phyloP scores from a whole-genome alignment of 1,140 invertebrate genomes.

The Lycorma delicatula region DNA sequence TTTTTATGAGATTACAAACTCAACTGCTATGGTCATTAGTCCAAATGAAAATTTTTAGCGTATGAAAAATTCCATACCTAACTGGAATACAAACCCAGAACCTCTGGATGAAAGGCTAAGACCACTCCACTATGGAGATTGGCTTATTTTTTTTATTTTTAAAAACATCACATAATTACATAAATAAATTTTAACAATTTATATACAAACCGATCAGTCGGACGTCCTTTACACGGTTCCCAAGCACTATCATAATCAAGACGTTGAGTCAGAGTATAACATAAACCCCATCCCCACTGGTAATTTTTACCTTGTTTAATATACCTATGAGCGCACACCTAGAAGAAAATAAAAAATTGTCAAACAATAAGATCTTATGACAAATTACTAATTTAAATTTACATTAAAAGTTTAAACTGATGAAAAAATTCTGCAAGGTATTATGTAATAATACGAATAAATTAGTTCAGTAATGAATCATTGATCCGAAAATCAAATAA shows the following conservation, averaged over 20 bases:
- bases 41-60: too few species aligned
- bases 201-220: slow-evolving; percentile 57
- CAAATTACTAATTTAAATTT: neutral
- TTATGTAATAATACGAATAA: too few species aligned
- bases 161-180: neutral
- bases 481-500: too few species aligned
- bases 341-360: slow-evolving; percentile 21
- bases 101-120: too few species aligned
- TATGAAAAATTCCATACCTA: too few species aligned
- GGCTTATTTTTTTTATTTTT: neutral
- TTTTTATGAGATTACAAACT: too few species aligned
- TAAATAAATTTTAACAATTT: slow-evolving; percentile 8
- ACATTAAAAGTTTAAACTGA: neutral
- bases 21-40: too few species aligned
- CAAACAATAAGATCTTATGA: too few species aligned
- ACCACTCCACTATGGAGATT: too few species aligned
- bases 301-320: slow-evolving; percentile 58
- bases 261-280: slow-evolving; percentile 70
- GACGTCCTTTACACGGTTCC: slow-evolving; percentile 72
- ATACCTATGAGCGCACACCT: slow-evolving; percentile 89
- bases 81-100: too few species aligned
- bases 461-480: neutral
- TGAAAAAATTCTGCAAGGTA: too few species aligned
- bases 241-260: slow-evolving; percentile 60
- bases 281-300: slow-evolving; percentile 79